These are phyloP conservation scores for Tholera decimalis DNA, from an alignment of 2,888 invertebrate genomes.

Conservation along the genomic window DNA sequence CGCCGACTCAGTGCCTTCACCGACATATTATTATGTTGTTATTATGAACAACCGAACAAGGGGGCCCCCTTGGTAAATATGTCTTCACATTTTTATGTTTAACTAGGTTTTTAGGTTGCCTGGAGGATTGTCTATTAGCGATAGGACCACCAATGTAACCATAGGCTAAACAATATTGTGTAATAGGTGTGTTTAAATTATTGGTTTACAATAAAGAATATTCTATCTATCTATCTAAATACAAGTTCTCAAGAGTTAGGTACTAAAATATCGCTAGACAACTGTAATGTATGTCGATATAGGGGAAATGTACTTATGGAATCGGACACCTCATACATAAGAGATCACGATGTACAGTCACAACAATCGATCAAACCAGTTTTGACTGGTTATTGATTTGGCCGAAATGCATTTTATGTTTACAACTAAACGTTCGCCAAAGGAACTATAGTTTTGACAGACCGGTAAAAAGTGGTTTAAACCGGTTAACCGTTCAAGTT, in stretches of 20 bases:
- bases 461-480: neutral
- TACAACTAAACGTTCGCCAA: too few species aligned
- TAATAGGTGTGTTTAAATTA: too few species aligned
- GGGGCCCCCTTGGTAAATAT: neutral
- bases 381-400: slow-evolving; percentile 2
- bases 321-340: slow-evolving; percentile 2
- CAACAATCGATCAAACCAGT: neutral
- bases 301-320: slow-evolving; percentile 8
- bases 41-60: neutral
- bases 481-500: neutral
- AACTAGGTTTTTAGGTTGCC: too few species aligned
- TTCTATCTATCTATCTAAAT: too few species aligned
- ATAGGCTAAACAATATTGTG: too few species aligned
- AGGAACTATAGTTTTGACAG: neutral
- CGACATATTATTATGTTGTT: too few species aligned
- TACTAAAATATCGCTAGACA: neutral
- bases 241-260: too few species aligned
- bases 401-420: neutral
- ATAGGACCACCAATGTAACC: too few species aligned
- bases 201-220: too few species aligned
- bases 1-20: neutral
- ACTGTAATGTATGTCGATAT: neutral
- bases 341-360: neutral
- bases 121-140: too few species aligned
- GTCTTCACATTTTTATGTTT: neutral